phyloP scores from a whole-genome alignment of 1,140 invertebrate genomes.

The Asobara japonica region DNA sequence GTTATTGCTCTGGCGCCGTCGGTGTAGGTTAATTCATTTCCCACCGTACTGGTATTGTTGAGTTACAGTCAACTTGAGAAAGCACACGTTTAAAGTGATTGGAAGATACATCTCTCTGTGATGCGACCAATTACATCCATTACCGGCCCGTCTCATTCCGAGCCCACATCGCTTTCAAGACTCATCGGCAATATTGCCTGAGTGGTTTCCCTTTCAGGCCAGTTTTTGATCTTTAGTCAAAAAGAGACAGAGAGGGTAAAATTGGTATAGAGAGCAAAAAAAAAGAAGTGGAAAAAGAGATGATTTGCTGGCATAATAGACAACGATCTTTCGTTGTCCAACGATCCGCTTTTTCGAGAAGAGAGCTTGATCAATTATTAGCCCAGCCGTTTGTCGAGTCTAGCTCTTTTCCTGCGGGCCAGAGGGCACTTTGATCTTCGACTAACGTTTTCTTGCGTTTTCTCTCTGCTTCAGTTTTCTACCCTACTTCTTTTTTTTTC shows the following conservation, averaged over 20 bases:
- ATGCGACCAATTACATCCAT: conserved; percentile 15
- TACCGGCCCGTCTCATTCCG: not conserved
- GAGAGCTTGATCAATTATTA: conserved; percentile 7
- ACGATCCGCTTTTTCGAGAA: not conserved
- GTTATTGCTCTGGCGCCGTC: not conserved
- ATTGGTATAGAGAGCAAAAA: not conserved
- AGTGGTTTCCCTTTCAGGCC: conserved; percentile 8
- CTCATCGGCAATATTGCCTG: conserved; percentile 15
- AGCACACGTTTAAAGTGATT: not conserved
- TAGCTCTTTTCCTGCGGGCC: not conserved
- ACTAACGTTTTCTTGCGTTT: not conserved
- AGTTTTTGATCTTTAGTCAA: not conserved
- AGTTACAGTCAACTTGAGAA: not conserved
- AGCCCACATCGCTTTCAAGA: conserved; percentile 1
- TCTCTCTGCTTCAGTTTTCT: not conserved
- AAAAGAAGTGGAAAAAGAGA: not conserved
- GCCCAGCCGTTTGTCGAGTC: conserved; percentile 4
- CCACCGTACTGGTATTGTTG: not conserved
- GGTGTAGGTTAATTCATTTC: not conserved
- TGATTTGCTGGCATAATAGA: not conserved
- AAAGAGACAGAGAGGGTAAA: not conserved
- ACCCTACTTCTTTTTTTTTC: not conserved
- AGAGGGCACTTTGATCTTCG: not conserved
- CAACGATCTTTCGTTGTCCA: conserved; percentile 2
- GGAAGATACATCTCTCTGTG: not conserved